A percentile compares a stretch with the other conserved stretches of the same genome.
These are phyloP conservation scores for Puffinus mauretanicus DNA, from an alignment of 2,113 vertebrate genomes.

Conservation along the genomic window DNA sequence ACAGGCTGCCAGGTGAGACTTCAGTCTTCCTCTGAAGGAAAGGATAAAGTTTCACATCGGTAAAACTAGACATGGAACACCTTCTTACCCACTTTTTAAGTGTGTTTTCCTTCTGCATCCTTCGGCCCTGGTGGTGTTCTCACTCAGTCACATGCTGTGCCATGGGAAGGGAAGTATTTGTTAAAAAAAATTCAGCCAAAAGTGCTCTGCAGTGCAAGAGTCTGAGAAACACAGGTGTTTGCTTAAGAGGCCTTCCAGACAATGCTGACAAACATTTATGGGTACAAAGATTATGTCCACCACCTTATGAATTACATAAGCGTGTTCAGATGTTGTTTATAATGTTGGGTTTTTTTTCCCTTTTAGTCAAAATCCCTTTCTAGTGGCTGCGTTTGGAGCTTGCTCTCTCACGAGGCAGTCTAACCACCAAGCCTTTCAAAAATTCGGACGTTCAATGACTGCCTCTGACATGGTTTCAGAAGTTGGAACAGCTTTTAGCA, in stretches of 20 bases:
- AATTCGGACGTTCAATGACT: conserved; percentile 87
- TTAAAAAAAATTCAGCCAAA: background rate
- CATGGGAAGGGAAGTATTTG: background rate
- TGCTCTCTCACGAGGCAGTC: conserved; percentile 90
- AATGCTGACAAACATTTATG: background rate
- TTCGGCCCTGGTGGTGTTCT: background rate
- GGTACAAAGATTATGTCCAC: background rate
- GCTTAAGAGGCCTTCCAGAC: background rate
- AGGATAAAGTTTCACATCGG: background rate
- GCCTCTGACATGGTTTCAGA: conserved; percentile 94
- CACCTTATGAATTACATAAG: background rate
- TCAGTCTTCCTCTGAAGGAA: background rate
- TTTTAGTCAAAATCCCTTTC: conserved; percentile 80
- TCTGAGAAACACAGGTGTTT: background rate
- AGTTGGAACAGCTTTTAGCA: conserved; percentile 88
- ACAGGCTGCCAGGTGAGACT: background rate
- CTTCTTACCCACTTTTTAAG: background rate
- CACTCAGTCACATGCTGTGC: background rate
- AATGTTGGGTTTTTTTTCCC: background rate
- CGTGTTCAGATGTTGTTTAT: background rate
- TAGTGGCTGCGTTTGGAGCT: conserved; percentile 91
- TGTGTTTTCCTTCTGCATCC: background rate
- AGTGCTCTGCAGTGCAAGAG: background rate
- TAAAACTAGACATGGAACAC: background rate
- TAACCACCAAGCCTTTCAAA: conserved; percentile 91